Percentiles rank a stretch among this genome's conserved stretches.
phyloP scores from a whole-genome alignment of 2,797 vertebrate genomes.

The Enteromius afrohamiltoni region DNA sequence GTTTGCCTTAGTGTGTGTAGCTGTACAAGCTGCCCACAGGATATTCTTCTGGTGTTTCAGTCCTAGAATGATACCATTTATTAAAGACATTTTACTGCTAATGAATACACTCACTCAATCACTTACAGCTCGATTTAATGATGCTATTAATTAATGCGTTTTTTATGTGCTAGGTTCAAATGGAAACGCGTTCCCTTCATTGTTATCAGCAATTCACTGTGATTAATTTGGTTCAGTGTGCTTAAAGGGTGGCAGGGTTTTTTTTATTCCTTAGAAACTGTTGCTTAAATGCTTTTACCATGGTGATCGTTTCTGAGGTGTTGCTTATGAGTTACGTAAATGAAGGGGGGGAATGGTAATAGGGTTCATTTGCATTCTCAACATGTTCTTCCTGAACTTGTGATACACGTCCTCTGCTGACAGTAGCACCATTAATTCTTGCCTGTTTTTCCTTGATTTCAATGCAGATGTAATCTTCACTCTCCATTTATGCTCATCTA shows the following conservation, averaged over 20 bases:
- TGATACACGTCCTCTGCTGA: slow-evolving; percentile 38
- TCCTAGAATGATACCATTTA: slow-evolving; percentile 8
- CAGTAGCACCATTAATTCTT: slow-evolving; percentile 38
- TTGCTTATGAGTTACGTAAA: slow-evolving; percentile 70
- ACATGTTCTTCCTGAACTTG: slow-evolving; percentile 55
- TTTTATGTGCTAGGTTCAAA: slow-evolving; percentile 33
- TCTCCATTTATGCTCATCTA: neutral
- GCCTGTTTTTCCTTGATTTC: slow-evolving; percentile 37
- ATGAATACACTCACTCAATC: slow-evolving; percentile 6
- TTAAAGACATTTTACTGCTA: slow-evolving; percentile 7
- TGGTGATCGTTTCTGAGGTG: slow-evolving; percentile 74
- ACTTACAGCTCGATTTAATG: slow-evolving; percentile 32
- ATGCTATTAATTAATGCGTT: slow-evolving; percentile 33
- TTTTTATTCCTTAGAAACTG: slow-evolving; percentile 67
- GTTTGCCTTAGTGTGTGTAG: neutral
- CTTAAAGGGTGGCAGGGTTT: slow-evolving; percentile 41
- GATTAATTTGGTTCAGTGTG: slow-evolving; percentile 42
- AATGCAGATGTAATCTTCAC: slow-evolving; percentile 23
- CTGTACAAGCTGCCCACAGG: neutral
- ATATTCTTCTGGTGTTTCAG: neutral
- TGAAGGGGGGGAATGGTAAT: slow-evolving; percentile 65
- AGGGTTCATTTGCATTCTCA: slow-evolving; percentile 67
- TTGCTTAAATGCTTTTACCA: slow-evolving; percentile 73
- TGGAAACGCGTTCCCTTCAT: slow-evolving; percentile 25
- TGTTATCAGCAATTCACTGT: slow-evolving; percentile 34